phyloP scores from a whole-genome alignment of 2,797 vertebrate genomes.

The Lutjanus argentimaculatus region DNA sequence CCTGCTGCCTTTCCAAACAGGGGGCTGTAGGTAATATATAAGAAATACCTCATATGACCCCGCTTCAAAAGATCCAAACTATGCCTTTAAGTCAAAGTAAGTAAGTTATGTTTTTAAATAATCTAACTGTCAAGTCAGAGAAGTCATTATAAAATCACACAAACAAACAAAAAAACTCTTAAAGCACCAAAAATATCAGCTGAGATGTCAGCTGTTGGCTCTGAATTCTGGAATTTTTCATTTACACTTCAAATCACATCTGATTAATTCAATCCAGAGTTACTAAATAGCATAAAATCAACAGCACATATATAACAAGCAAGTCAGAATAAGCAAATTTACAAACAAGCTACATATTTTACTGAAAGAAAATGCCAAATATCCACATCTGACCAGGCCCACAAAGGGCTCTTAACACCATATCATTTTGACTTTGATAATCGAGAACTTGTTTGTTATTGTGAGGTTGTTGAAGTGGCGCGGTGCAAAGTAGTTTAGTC shows the following conservation, averaged over 20 bases:
- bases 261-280: background rate
- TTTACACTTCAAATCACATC: background rate
- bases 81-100: too few relatives aligned
- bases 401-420: background rate
- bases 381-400: background rate
- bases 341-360: background rate
- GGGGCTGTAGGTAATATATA: too few relatives aligned
- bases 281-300: conserved; percentile 1
- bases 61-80: too few relatives aligned
- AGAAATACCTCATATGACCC: too few relatives aligned
- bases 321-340: conserved; percentile 2
- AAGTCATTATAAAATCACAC: conserved; percentile 1
- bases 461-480: background rate
- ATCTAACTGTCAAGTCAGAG: background rate
- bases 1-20: too few relatives aligned
- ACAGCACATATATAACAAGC: background rate
- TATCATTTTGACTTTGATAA: background rate
- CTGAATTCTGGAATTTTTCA: background rate
- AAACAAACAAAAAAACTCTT: background rate
- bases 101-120: background rate
- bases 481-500: background rate
- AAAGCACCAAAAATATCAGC: conserved; percentile 47
- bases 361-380: background rate
- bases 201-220: background rate
- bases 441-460: background rate